Evolutionary conservation across 1,140 invertebrate species (phyloP).

Genomic region (Heliothis virescens): DNA sequence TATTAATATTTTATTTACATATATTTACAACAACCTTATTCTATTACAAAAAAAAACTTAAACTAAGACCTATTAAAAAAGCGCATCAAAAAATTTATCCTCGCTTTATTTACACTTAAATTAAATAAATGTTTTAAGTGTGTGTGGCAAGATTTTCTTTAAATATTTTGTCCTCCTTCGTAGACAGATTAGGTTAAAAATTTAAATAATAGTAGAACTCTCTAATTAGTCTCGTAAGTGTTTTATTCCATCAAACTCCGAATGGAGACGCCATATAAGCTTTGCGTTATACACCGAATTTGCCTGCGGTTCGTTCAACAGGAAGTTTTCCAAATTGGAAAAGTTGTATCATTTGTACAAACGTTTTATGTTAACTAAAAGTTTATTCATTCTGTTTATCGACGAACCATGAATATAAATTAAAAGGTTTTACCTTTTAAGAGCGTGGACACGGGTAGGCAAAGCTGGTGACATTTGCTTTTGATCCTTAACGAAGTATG

Average conservation of each 20-base stretch:
- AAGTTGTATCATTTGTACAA: slow-evolving; percentile 43
- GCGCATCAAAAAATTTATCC: too few species aligned
- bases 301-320: slow-evolving; percentile 34
- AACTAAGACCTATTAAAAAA: too few species aligned
- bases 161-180: background rate
- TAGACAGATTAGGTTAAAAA: background rate
- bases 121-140: too few species aligned
- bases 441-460: too few species aligned
- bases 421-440: too few species aligned
- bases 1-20: too few species aligned
- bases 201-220: background rate
- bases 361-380: slow-evolving; percentile 20
- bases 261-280: slow-evolving; percentile 30
- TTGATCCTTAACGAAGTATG: too few species aligned
- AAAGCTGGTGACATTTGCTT: too few species aligned
- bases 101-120: too few species aligned
- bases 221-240: slow-evolving; percentile 3
- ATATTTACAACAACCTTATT: too few species aligned
- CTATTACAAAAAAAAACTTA: too few species aligned
- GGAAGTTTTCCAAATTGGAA: slow-evolving; percentile 45
- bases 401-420: too few species aligned
- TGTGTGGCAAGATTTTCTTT: background rate
- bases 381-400: background rate
- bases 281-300: slow-evolving; percentile 39
- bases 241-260: slow-evolving; percentile 51